phyloP scores from a whole-genome alignment of 1,140 invertebrate genomes.

The Drosophila ficusphila region DNA sequence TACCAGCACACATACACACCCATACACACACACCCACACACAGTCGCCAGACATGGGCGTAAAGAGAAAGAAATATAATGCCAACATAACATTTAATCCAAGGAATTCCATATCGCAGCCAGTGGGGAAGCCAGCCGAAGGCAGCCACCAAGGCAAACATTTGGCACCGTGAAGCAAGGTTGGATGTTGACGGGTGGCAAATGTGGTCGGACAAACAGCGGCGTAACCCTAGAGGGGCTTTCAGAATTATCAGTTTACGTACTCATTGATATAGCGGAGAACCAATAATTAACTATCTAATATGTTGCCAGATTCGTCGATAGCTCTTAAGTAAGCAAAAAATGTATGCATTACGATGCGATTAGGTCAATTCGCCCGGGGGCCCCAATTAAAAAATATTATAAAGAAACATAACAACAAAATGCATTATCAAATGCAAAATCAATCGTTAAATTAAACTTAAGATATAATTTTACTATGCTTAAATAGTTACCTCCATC shows the following conservation, averaged over 20 bases:
- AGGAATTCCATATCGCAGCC: conserved; percentile 77
- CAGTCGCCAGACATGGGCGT: conserved; percentile 55
- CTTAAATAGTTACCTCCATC: background rate
- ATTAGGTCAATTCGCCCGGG: too few relatives aligned
- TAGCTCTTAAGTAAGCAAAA: too few relatives aligned
- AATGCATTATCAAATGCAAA: too few relatives aligned
- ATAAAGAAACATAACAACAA: too few relatives aligned
- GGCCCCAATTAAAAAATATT: too few relatives aligned
- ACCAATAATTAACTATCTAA: conserved; percentile 7
- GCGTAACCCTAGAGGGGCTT: conserved; percentile 13
- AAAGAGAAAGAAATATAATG: conserved; percentile 80
- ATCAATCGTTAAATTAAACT: too few relatives aligned
- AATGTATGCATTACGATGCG: too few relatives aligned
- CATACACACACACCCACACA: conserved; percentile 16
- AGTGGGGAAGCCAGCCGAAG: conserved; percentile 31
- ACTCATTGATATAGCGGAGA: background rate
- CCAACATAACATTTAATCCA: conserved; percentile 83
- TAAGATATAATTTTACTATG: too few relatives aligned
- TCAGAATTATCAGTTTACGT: conserved; percentile 17
- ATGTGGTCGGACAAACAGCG: conserved; percentile 2
- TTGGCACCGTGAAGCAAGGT: conserved; percentile 57
- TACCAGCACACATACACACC: conserved; percentile 38
- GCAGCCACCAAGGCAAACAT: conserved; percentile 17
- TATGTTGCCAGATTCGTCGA: background rate
- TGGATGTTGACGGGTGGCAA: conserved; percentile 1